These are phyloP conservation scores for Mastomys coucha DNA, from an alignment of 2,113 vertebrate species.

Conservation along the genomic window DNA sequence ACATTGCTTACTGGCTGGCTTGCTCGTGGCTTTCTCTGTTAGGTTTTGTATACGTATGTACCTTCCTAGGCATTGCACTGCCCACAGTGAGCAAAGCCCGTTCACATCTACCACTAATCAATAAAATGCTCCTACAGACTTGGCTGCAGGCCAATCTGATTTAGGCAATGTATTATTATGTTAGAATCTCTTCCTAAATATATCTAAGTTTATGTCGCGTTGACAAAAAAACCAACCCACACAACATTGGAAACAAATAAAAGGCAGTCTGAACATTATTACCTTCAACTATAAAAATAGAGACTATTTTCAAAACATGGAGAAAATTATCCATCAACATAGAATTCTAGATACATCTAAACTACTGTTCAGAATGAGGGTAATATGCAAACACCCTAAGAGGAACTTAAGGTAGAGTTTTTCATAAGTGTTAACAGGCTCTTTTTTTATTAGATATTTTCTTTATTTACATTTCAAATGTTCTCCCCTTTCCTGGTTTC, in stretches of 20 bases:
- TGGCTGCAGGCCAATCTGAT: neutral
- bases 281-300: conserved; percentile 22
- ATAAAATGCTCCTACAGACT: neutral
- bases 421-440: neutral
- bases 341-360: neutral
- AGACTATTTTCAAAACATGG: conserved; percentile 47
- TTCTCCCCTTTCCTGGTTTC: too few relatives aligned
- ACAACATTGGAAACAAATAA: neutral
- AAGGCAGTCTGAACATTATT: conserved; percentile 18
- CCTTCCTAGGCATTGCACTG: neutral
- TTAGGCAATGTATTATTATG: neutral
- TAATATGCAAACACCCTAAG: neutral
- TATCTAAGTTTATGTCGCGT: neutral
- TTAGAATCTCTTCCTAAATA: neutral
- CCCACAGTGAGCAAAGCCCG: neutral
- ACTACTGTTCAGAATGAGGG: conserved; percentile 22
- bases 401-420: conserved; percentile 10
- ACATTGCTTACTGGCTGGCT: neutral
- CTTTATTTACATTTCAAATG: too few relatives aligned
- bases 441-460: too few relatives aligned
- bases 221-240: neutral
- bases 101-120: neutral
- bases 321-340: neutral
- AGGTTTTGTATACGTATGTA: neutral
- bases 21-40: neutral